A percentile compares a stretch with the other conserved stretches of the same genome.
Evolutionary conservation across 2,888 invertebrate genomes (phyloP).

Genomic region (Pilophorus perplexus): DNA sequence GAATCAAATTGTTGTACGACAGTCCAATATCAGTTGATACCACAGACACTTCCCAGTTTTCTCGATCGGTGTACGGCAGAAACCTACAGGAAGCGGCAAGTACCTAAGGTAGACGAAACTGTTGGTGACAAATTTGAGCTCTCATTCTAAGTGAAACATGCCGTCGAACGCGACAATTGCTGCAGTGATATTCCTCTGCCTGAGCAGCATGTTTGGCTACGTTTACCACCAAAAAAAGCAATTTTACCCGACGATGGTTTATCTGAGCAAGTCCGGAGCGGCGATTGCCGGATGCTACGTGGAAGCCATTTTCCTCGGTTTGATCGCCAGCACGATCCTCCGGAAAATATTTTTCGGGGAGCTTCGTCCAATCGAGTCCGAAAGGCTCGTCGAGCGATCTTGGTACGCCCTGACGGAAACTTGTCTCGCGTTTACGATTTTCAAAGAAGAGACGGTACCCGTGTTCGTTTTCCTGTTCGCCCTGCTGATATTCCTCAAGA

Average conservation of each 20-base stretch:
- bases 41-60: too few species aligned
- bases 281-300: slow-evolving; percentile 52
- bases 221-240: slow-evolving; percentile 98
- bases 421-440: slow-evolving; percentile 97
- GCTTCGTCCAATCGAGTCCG: slow-evolving; percentile 91
- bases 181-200: slow-evolving; percentile 1
- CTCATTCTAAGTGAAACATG: too few species aligned
- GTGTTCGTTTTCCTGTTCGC: slow-evolving; percentile 97
- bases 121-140: too few species aligned
- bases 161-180: slow-evolving; percentile 24
- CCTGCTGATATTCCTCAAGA: slow-evolving; percentile 89
- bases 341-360: slow-evolving; percentile 94
- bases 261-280: slow-evolving; percentile 96
- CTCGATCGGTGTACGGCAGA: too few species aligned
- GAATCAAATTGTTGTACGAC: too few species aligned
- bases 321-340: slow-evolving; percentile 64
- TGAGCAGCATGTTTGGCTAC: slow-evolving; percentile 67
- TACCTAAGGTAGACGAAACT: too few species aligned
- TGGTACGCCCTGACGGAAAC: slow-evolving; percentile 99
- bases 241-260: slow-evolving; percentile 98
- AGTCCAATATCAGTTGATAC: too few species aligned
- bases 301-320: slow-evolving; percentile 54
- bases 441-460: slow-evolving; percentile 97
- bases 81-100: too few species aligned
- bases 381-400: slow-evolving; percentile 88